phyloP scores from a whole-genome alignment of 2,888 invertebrate genomes.

The Salpingus planirostris region DNA sequence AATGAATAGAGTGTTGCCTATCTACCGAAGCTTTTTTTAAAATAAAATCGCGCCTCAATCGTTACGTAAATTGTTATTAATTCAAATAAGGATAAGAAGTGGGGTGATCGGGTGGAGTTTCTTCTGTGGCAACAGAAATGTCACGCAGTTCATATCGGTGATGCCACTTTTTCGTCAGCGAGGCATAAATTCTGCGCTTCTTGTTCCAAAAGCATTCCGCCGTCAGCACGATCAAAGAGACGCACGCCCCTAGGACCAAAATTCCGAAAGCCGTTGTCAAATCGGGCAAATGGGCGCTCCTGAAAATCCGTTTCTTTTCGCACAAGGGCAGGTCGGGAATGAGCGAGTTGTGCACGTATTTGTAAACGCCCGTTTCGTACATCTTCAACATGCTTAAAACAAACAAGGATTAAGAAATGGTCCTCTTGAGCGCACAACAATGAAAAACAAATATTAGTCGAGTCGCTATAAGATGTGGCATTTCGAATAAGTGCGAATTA shows the following conservation, averaged over 20 bases:
- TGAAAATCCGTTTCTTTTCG: constrained; percentile 46
- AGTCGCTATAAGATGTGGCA: too few species aligned
- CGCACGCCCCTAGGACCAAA: constrained; percentile 41
- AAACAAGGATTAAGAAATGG: too few species aligned
- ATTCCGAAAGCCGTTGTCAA: constrained; percentile 49
- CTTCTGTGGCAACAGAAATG: too few species aligned
- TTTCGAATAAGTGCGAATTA: too few species aligned
- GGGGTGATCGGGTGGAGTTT: too few species aligned
- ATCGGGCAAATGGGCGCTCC: constrained; percentile 51
- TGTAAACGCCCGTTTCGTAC: constrained; percentile 36
- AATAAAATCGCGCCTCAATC: too few species aligned
- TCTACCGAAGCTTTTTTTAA: too few species aligned
- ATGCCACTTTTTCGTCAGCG: neutral
- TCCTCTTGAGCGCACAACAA: too few species aligned
- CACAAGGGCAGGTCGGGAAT: constrained; percentile 48
- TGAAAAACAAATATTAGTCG: too few species aligned
- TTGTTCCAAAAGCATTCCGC: constrained; percentile 21
- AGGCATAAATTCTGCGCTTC: constrained; percentile 7
- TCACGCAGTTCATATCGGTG: neutral
- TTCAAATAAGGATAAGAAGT: too few species aligned
- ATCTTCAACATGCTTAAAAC: constrained; percentile 40
- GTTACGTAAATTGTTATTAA: too few species aligned
- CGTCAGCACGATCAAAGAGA: constrained; percentile 20
- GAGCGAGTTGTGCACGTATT: constrained; percentile 32
- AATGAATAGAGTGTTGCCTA: too few species aligned